Percentiles rank a stretch among this genome's conserved stretches.
phyloP scores from a whole-genome alignment of 2,113 vertebrate species.

The Camelus bactrianus region DNA sequence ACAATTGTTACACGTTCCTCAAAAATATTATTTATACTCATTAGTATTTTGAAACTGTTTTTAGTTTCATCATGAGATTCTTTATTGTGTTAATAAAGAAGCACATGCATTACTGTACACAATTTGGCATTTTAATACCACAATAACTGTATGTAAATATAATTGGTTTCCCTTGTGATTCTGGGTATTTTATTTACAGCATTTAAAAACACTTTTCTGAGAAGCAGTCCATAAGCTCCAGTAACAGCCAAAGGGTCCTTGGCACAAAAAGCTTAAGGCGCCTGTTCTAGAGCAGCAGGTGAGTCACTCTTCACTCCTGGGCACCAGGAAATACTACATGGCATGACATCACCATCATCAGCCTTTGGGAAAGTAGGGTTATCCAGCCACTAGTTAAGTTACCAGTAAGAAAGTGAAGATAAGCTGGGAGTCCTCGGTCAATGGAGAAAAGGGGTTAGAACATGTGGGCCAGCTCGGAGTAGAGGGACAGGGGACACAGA shows the following conservation, averaged over 20 bases:
- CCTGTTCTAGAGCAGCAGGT: neutral
- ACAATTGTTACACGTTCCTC: neutral
- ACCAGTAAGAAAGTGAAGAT: neutral
- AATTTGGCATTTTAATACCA: neutral
- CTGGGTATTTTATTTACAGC: neutral
- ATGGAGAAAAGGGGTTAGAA: neutral
- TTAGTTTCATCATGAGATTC: neutral
- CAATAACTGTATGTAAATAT: neutral
- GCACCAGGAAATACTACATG: neutral
- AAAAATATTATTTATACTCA: neutral
- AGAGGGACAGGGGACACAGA: neutral
- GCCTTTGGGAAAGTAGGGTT: neutral
- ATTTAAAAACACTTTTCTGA: neutral
- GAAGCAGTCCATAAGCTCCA: neutral
- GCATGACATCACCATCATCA: neutral
- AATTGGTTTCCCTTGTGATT: neutral
- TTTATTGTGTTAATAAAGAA: slow-evolving; percentile 22
- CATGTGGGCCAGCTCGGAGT: neutral
- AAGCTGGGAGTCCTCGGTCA: neutral
- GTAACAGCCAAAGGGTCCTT: neutral
- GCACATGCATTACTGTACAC: neutral
- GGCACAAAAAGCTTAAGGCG: neutral
- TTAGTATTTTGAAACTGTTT: neutral
- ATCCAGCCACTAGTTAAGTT: neutral
- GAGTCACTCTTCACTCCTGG: neutral